Evolutionary conservation across 2,113 vertebrate species (phyloP), one percentile per base, ranked within the genome.

Genomic region (Prionailurus viverrinus): DNA sequence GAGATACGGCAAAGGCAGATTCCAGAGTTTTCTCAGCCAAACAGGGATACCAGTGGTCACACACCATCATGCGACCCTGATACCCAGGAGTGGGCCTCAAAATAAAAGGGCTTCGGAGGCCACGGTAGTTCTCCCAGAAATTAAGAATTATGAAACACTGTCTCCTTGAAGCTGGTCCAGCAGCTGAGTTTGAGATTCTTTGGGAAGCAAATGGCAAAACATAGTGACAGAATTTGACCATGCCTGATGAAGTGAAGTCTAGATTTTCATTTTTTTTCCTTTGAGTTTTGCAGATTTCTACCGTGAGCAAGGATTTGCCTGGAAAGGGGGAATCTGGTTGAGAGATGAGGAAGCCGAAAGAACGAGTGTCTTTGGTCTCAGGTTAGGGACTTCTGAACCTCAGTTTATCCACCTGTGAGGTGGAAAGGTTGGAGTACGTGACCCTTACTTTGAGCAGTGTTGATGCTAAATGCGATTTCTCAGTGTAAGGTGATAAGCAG

Each of bases 11-110:
- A 11, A 41, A 92, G 65, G 66, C 14, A 78, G 69, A 76, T 86
- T 79, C 94, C 53, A 92, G 85, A 82, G 76, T 85, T 86, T 90
- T 86, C 94, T 93, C 48, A 73, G 58, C 5, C 48, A 73, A 48
- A 48, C 5, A 36, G 51, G n/a, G 29, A 53, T 41, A 33, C 1
- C 18, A 63, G 66, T 36, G 4, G 19, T 82, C 31, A 6, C 9
- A 36, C 13, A 58, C 21, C 25, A 29, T 41, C 53, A 87, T 19
- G 80, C 3, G 5, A 5, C 7, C 5, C n/a, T 39, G 51, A 8
- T 0, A 18, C 31, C 25, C 74, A 78, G n/a, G 36, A 92, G 9
- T 12, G 1, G 33, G 31, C 6, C 29, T 73, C 78, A 86, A 25
- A 78, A 27, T 29, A 27, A 85, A 81, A 83, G 66, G 41, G 7